Percentiles rank a stretch among this genome's conserved stretches.
Evolutionary conservation across 2,888 invertebrate species (phyloP).

Genomic region (Bombyx huttoni): DNA sequence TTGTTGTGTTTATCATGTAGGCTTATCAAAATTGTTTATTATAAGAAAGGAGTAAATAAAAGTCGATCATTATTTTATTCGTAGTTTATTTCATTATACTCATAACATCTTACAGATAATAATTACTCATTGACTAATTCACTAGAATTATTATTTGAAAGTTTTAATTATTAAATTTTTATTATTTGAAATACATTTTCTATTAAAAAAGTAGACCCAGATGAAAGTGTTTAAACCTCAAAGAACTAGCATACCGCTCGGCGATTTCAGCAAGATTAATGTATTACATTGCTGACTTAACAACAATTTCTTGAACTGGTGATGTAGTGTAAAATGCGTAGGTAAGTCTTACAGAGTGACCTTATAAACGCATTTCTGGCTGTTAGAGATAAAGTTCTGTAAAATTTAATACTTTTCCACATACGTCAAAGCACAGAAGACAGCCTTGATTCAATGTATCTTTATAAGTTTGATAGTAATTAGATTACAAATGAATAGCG

Average conservation of each 20-base stretch:
- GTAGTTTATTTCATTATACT: conserved; percentile 67
- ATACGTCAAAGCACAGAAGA: conserved; percentile 26
- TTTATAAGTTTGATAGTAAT: conserved; percentile 16
- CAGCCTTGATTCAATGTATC: conserved; percentile 27
- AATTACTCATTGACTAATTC: conserved; percentile 62
- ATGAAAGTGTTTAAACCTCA: conserved; percentile 35
- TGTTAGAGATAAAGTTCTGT: conserved; percentile 20
- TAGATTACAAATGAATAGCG: conserved; percentile 18
- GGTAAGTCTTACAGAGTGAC: conserved; percentile 16
- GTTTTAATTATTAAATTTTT: conserved; percentile 60
- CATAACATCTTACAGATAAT: conserved; percentile 59
- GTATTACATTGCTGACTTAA: not conserved
- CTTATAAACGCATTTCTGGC: conserved; percentile 17
- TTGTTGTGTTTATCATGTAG: too few species aligned
- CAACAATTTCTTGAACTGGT: too few species aligned
- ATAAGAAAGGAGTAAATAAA: conserved; percentile 6
- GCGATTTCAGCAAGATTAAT: conserved; percentile 10
- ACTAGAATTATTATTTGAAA: conserved; percentile 68
- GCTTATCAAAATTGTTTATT: not conserved
- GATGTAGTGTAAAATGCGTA: too few species aligned
- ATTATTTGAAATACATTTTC: conserved; percentile 46
- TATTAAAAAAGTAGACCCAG: conserved; percentile 55
- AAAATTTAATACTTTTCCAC: conserved; percentile 23
- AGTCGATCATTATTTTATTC: conserved; percentile 23
- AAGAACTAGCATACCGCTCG: conserved; percentile 20